Evolutionary conservation across 2,113 vertebrate species (phyloP).

Genomic region (Hypocryptadius cinnamomeus): DNA sequence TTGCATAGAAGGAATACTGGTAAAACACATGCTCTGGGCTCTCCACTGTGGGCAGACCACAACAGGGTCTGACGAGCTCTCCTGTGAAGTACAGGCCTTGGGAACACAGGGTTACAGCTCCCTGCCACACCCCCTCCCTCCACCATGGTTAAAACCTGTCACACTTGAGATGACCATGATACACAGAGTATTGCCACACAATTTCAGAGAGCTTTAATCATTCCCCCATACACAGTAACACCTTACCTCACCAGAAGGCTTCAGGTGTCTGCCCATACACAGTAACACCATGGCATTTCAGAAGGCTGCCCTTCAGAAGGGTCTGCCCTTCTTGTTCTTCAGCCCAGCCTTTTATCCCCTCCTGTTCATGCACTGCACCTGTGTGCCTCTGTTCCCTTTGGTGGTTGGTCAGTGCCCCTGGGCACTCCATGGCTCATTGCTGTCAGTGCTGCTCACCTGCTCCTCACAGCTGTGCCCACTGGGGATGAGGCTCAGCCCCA

Average conservation of each 20-base stretch:
- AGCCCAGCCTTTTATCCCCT: neutral
- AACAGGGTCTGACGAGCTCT: neutral
- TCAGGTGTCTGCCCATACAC: neutral
- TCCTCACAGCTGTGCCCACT: neutral
- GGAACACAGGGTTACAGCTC: neutral
- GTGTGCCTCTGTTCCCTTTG: neutral
- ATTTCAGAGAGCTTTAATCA: neutral
- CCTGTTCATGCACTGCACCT: fast-evolving
- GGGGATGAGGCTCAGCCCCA: neutral
- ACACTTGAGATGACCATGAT: neutral
- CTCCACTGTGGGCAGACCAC: neutral
- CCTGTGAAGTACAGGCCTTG: neutral
- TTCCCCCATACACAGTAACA: neutral
- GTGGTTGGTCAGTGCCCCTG: neutral
- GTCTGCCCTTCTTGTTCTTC: neutral
- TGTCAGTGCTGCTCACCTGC: neutral
- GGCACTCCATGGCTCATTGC: neutral
- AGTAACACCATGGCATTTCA: neutral
- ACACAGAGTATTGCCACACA: neutral
- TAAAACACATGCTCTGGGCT: neutral
- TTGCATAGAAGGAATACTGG: neutral
- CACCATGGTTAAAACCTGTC: fast-evolving
- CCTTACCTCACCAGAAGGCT: neutral
- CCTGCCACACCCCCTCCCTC: neutral
- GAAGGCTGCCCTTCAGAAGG: neutral